Conservation (phyloP, 1,140 invertebrate genomes). For the Chymomyza costata region DNA sequence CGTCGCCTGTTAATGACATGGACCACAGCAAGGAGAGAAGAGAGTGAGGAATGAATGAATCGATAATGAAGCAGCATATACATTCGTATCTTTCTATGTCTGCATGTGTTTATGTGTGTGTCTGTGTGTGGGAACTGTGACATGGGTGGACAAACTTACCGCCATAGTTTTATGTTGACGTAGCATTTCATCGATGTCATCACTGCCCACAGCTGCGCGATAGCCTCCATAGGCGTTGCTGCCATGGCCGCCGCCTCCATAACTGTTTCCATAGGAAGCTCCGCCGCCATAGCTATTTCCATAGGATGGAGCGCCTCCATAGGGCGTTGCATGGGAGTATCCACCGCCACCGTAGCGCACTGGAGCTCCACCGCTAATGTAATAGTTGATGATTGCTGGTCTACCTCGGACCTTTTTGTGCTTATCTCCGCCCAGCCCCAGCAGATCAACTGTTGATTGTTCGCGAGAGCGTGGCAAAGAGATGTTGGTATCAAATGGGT, state of each 20-base stretch:
- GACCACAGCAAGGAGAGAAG: slow-evolving; percentile 34
- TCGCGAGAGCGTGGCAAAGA: slow-evolving; percentile 1
- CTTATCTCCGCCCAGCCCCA: slow-evolving; percentile 42
- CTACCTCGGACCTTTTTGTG: slow-evolving; percentile 44
- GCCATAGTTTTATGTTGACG: slow-evolving; percentile 43
- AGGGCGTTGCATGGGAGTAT: not conserved
- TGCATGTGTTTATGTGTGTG: slow-evolving; percentile 8
- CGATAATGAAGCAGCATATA: slow-evolving; percentile 18
- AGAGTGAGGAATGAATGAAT: slow-evolving; percentile 17
- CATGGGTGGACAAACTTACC: slow-evolving; percentile 40
- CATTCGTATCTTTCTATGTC: slow-evolving; percentile 6
- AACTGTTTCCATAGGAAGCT: slow-evolving; percentile 23
- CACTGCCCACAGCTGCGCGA: slow-evolving; percentile 58
- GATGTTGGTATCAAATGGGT: slow-evolving; percentile 20
- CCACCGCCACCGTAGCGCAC: not conserved
- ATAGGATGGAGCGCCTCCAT: slow-evolving; percentile 13
- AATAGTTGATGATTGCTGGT: slow-evolving; percentile 51
- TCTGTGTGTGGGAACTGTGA: slow-evolving; percentile 1
- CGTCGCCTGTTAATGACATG: slow-evolving; percentile 74
- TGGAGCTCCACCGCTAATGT: slow-evolving; percentile 24
- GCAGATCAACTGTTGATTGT: slow-evolving; percentile 23
- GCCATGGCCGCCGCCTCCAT: slow-evolving; percentile 25
- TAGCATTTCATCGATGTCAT: slow-evolving; percentile 62
- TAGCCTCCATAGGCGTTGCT: slow-evolving; percentile 36
- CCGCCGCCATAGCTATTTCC: slow-evolving; percentile 34